Conservation (phyloP, 2,113 vertebrate species). For the Clinocottus analis region DNA sequence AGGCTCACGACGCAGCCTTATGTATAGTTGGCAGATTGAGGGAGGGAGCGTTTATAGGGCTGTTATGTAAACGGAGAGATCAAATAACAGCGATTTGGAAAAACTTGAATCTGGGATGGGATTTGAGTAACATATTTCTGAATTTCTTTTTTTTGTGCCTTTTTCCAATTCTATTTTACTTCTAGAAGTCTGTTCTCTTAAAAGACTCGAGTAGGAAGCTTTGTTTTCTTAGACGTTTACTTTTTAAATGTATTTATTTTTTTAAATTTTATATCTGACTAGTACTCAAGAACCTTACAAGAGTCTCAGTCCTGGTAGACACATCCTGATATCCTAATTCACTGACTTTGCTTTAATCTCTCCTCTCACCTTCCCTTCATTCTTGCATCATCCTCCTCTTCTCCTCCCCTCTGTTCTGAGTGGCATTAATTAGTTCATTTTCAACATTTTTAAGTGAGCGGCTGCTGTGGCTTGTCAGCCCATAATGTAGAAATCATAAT, state of each 20-base stretch:
- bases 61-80: constrained; percentile 8
- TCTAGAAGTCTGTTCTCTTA: not conserved
- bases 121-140: constrained; percentile 3
- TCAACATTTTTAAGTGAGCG: constrained; percentile 62
- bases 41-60: constrained; percentile 5
- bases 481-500: constrained; percentile 73
- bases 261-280: not conserved
- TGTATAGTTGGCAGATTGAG: constrained; percentile 7
- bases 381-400: constrained; percentile 46
- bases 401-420: constrained; percentile 58
- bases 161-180: constrained; percentile 5
- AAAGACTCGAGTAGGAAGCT: not conserved
- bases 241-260: not conserved
- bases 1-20: constrained; percentile 27
- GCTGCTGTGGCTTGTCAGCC: constrained; percentile 66
- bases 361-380: constrained; percentile 18
- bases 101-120: not conserved
- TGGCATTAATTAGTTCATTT: constrained; percentile 79
- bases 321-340: constrained; percentile 31
- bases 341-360: constrained; percentile 47
- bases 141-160: constrained; percentile 10
- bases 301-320: constrained; percentile 15
- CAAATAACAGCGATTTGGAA: constrained; percentile 22
- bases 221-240: constrained; percentile 5
- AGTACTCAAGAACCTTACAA: constrained; percentile 11